Evolutionary conservation across 2,797 vertebrate genomes (phyloP).

Genomic region (Bradypodion ventrale): DNA sequence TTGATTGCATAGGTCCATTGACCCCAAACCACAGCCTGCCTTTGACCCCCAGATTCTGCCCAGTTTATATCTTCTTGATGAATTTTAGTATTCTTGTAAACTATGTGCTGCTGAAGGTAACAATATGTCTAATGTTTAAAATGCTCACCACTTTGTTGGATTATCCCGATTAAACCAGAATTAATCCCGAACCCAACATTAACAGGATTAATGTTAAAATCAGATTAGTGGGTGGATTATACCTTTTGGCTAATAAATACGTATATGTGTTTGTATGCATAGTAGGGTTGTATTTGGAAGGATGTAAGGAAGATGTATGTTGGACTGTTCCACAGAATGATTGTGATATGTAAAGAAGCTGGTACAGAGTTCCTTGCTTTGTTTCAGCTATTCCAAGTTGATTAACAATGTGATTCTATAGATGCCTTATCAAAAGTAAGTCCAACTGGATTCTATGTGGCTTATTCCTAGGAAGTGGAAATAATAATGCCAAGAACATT

Average conservation of each 20-base stretch:
- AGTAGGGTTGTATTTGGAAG: not conserved
- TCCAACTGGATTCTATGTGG: no score
- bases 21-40: not conserved
- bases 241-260: constrained; percentile 51
- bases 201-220: constrained; percentile 70
- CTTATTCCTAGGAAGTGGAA: not conserved
- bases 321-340: not conserved
- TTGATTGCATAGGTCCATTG: no score
- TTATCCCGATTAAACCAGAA: constrained; percentile 75
- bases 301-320: not conserved
- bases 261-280: not conserved
- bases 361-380: not conserved
- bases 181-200: constrained; percentile 73
- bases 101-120: constrained; percentile 17
- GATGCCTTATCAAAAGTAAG: not conserved
- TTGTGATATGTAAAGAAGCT: not conserved
- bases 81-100: constrained; percentile 40
- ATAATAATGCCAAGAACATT: not conserved
- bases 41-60: not conserved
- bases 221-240: constrained; percentile 59
- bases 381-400: not conserved
- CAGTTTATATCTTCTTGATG: not conserved
- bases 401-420: not conserved
- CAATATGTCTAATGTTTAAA: constrained; percentile 47
- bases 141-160: constrained; percentile 67